Percentiles rank a stretch among this genome's conserved stretches.
These are phyloP conservation scores for Orthosia incerta DNA, from an alignment of 2,888 invertebrate species.

Conservation along the genomic window DNA sequence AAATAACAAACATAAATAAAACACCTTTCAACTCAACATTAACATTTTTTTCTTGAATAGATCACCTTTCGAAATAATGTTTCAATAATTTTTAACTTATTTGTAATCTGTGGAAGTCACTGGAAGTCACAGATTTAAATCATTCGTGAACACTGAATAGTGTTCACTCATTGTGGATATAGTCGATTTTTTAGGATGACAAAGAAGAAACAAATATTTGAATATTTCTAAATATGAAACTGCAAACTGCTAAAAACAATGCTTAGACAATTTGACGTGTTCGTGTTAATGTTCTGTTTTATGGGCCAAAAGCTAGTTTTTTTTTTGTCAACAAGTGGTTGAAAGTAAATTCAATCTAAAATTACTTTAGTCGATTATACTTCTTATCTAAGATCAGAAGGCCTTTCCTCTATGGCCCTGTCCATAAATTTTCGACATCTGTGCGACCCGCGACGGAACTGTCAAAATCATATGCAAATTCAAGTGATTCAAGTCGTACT, in stretches of 20 bases:
- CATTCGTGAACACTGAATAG: neutral
- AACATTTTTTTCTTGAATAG: constrained; percentile 40
- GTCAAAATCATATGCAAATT: constrained; percentile 58
- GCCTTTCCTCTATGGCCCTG: too few relatives aligned
- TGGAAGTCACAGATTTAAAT: constrained; percentile 9
- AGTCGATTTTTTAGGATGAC: too few relatives aligned
- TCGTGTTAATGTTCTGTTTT: too few relatives aligned
- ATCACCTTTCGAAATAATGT: constrained; percentile 50
- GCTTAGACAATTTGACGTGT: too few relatives aligned
- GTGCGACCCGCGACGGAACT: constrained; percentile 16
- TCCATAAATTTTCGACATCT: constrained; percentile 14
- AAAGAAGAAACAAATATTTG: too few relatives aligned
- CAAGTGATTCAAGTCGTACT: constrained; percentile 41
- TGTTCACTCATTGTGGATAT: too few relatives aligned
- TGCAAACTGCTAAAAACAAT: too few relatives aligned
- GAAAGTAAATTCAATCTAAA: too few relatives aligned
- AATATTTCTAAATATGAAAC: too few relatives aligned
- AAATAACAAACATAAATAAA: constrained; percentile 25
- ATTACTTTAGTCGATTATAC: neutral
- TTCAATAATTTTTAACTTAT: constrained; percentile 18
- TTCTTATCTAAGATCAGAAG: too few relatives aligned
- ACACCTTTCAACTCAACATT: constrained; percentile 40
- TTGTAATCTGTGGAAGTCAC: constrained; percentile 26
- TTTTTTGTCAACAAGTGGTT: too few relatives aligned
- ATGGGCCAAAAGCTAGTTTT: too few relatives aligned